Evolutionary conservation across 1,140 invertebrate species (phyloP), one percentile per base, ranked within the genome.

Genomic region (Centruroides sculpturatus): DNA sequence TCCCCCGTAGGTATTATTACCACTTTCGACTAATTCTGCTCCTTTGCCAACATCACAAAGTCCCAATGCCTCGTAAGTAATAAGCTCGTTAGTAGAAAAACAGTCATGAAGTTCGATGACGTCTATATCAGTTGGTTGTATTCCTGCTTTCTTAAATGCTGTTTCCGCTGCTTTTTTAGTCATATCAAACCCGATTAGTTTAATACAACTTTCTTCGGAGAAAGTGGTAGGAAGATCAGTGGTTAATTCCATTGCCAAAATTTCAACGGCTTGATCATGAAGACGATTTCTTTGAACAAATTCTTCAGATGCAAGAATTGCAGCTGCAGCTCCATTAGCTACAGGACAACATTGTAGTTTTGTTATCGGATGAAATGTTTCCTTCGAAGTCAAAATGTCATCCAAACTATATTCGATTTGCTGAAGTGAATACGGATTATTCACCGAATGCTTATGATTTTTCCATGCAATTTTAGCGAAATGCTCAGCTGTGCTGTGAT

Each of bases 61-160:
- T 34, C 95, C 93, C 13, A 99, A 78, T 3, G 92, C 93, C 79
- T 99, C 95, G 70, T 99, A 99, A 4, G 92, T 96, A 7, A 99
- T 88, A 41, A 99, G 75, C 71, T 99, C 96, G 76, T 99, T 99
- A 6, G 89, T 84, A 5, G 94, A 94, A 76, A 99, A 99, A 76
- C 96, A 99, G 73, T 99, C 96, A 69, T 99, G 96, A n/a, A 98
- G 78, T 74, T 99, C 96, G n/a, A 99, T 81, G 0, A 99, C 94
- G 77, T 98, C 81, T 3, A 98, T 86, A 71, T 97, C 87, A 9
- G 76, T 76, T 3, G 91, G 86, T 56, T 75, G 82, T 23, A 85
- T 79, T 10, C 82, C 82, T 7, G 89, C 82, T 71, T 90, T 86
- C n/a, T 78, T 71, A 67, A 90, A 98, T 0, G 91, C 71, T 55